Base-by-base conservation (phyloP, 2,797 vertebrate genomes). In the Lacerta bilineata region DNA sequence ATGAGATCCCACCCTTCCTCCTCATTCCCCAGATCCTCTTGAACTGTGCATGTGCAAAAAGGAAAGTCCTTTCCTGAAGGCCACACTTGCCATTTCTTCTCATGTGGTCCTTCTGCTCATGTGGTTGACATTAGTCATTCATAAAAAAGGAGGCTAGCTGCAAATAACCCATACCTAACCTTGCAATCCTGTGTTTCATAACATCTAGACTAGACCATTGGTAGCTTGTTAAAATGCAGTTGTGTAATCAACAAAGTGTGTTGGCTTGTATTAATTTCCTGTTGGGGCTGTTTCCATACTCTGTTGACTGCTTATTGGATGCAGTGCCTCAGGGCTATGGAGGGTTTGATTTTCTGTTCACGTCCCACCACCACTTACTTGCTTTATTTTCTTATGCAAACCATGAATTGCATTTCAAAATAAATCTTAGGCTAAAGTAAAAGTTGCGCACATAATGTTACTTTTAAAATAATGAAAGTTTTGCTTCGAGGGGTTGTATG, bases 211-310 rank as follows among this genome's bases (percentile, higher is more conserved):
- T 89, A 91, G 43, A 90, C 88, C 87, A 89, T 93, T 84, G 0
- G 90, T 90, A 86, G 94, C 82, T 89, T 88, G 81, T 95, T 95
- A 95, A 91, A 89, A 75, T 71, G 78, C 74, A 0, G 64, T 95
- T 94, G 91, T 94, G 89, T 92, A 94, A 95, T 89, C 91, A 64
- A 23, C 87, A 93, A 72, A 92, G 92, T 86, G 75, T 86, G 85
- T 86, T 81, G 94, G 85, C 90, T 93, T 85, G 87, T 94, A 89
- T 89, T 94, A 85, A 90, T 93, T 95, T 94, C 93, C 91, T 94
- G 88, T 90, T 10, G 1, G 6, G 88, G 82, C 74, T 90, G 23
- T 84, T 87, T 92, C 92, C 20, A 87, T 87, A 91, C 93, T 91
- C 88, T 93, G 79, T 91, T 84, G 90, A 89, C 89, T 91, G 92